Base-by-base conservation (phyloP, 2,888 invertebrate species). In the Euplagia quadripunctaria region DNA sequence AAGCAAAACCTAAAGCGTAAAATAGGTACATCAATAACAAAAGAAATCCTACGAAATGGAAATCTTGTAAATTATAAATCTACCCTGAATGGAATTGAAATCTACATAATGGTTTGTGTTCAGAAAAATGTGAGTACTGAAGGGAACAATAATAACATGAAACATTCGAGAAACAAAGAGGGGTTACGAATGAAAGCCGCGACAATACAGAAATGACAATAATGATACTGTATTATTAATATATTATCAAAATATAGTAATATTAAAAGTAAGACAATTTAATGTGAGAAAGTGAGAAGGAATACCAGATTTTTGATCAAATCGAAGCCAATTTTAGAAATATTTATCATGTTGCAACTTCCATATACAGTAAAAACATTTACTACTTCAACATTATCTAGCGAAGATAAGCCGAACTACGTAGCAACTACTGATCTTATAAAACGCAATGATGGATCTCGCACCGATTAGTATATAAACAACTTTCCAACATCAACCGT, bases 51-150 rank as follows among this genome's bases (percentile, higher is more conserved):
- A 72, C 75, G 66, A 78, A 83, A 83, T 76, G 82, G 80, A 84
- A 82, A 79, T 84, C 80, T 85, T 81, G 75, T 86, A 86, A 87
- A 85, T 87, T 86, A 85, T 85, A 84, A 87, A 88, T 84, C 79
- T 79, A 78, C 79, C 76, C 75, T 78, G 80, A 85, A 85, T 84
- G 79, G 79, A 84, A 87, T 86, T 85, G 85, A 85, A 87, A 86
- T 85, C 81, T 82, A 83, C 81, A 78, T 84, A 83, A 85, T 82
- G 81, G 82, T 80, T 83, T 79, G 78, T 79, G 73, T 78, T 77
- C 78, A 72, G 75, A 78, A 77, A 81, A 83, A 84, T 83, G 78
- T 76, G 80, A 79, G 77, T 76, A 80, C 79, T 78, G 76, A 81
- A 81, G 77, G 76, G 77, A 78, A 80, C 65, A 80, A 85, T 80